phyloP scores from a whole-genome alignment of 2,888 invertebrate genomes.

The Eupithecia abbreviata region DNA sequence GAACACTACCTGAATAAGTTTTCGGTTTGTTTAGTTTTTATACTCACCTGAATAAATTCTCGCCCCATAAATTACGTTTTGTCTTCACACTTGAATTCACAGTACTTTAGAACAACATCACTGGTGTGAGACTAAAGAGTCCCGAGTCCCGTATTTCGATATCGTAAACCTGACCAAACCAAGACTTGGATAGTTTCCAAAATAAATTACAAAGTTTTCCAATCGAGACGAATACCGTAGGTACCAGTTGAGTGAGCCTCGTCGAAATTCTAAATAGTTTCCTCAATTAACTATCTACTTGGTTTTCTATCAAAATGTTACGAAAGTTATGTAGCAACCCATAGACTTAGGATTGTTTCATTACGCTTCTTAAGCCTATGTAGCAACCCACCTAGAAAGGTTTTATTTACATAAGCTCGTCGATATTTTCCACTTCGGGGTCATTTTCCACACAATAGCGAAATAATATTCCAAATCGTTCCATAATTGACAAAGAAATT shows the following conservation, averaged over 20 bases:
- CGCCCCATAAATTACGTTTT: background rate
- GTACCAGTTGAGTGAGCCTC: background rate
- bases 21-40: too few relatives aligned
- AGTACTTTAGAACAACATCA: constrained; percentile 6
- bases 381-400: too few relatives aligned
- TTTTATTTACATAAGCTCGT: too few relatives aligned
- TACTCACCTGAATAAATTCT: background rate
- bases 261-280: background rate
- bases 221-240: constrained; percentile 17
- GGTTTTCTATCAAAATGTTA: too few relatives aligned
- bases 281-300: background rate
- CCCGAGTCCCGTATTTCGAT: background rate
- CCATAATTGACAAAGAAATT: too few relatives aligned
- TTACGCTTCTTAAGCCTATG: too few relatives aligned
- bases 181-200: constrained; percentile 9
- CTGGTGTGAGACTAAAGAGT: background rate
- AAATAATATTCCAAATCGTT: too few relatives aligned
- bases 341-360: too few relatives aligned
- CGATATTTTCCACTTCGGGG: too few relatives aligned
- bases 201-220: constrained; percentile 26
- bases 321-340: too few relatives aligned
- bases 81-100: constrained; percentile 10
- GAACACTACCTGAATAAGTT: background rate
- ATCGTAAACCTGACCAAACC: background rate
- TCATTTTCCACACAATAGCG: too few relatives aligned